Evolutionary conservation across 1,140 invertebrate species (phyloP).

Genomic region (Brachionus sp.): DNA sequence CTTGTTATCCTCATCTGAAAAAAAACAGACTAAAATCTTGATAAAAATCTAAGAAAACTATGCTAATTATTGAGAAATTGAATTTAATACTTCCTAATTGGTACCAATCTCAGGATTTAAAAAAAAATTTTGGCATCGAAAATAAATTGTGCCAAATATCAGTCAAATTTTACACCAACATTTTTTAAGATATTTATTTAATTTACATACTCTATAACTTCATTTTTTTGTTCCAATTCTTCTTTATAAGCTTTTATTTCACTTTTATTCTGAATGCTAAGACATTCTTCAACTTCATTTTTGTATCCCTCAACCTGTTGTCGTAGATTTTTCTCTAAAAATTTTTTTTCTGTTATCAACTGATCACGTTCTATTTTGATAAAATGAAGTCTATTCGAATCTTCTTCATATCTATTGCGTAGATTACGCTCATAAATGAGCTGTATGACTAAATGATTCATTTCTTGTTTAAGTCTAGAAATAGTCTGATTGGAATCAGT

Average conservation of each 20-base stretch:
- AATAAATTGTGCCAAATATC: too few relatives aligned
- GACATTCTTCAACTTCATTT: conserved; percentile 31
- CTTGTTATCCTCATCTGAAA: too few relatives aligned
- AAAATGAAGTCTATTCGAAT: conserved; percentile 41
- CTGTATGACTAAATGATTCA: conserved; percentile 32
- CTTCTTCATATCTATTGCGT: conserved; percentile 30
- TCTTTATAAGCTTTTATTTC: conserved; percentile 15
- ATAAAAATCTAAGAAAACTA: too few relatives aligned
- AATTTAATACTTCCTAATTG: too few relatives aligned
- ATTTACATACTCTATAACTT: conserved; percentile 8
- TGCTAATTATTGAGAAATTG: too few relatives aligned
- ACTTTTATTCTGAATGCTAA: conserved; percentile 26
- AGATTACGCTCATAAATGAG: conserved; percentile 36
- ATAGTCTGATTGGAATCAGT: background rate
- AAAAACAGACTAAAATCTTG: too few relatives aligned
- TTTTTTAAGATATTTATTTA: background rate
- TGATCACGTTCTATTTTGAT: conserved; percentile 40
- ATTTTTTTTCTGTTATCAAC: conserved; percentile 3
- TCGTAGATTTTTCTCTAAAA: conserved; percentile 27
- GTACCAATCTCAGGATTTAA: too few relatives aligned
- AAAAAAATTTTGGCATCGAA: too few relatives aligned
- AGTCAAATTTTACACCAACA: too few relatives aligned
- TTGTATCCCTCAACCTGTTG: conserved; percentile 32
- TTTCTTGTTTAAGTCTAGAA: conserved; percentile 31
- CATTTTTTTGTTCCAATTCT: conserved; percentile 33